These are phyloP conservation scores for Gopherus evgoodei DNA, from an alignment of 2,113 vertebrate species.

Conservation along the genomic window DNA sequence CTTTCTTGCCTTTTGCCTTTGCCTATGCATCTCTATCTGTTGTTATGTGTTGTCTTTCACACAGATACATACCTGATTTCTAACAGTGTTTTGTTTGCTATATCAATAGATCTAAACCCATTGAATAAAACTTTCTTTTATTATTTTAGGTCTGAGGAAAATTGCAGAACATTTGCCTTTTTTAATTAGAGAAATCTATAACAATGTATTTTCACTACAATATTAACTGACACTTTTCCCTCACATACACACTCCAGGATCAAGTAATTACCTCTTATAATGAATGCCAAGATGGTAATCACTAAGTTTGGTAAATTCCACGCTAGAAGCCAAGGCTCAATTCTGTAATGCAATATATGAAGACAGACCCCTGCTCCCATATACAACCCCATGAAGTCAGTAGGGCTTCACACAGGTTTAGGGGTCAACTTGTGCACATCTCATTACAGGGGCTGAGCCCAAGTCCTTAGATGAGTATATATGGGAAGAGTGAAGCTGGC, in stretches of 20 bases:
- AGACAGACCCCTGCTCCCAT: neutral
- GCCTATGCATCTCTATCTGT: neutral
- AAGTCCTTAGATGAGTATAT: rapidly evolving
- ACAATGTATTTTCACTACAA: rapidly evolving
- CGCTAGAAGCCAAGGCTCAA: neutral
- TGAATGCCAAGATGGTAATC: rapidly evolving
- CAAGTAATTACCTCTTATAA: neutral
- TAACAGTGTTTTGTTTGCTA: neutral
- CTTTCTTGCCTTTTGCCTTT: neutral
- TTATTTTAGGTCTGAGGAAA: neutral
- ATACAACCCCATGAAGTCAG: rapidly evolving
- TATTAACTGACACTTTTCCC: neutral
- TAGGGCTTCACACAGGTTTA: neutral
- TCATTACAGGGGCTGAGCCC: rapidly evolving
- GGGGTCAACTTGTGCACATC: neutral
- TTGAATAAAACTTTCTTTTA: neutral
- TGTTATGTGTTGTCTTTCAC: neutral
- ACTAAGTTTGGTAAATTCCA: neutral
- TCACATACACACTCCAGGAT: rapidly evolving
- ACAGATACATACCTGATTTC: neutral
- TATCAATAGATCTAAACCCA: neutral
- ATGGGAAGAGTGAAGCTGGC: rapidly evolving
- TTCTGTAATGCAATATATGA: rapidly evolving
- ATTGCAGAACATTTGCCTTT: neutral
- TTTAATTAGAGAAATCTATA: neutral